phyloP scores from a whole-genome alignment of 2,888 invertebrate genomes.

The Microplitis deprimator region DNA sequence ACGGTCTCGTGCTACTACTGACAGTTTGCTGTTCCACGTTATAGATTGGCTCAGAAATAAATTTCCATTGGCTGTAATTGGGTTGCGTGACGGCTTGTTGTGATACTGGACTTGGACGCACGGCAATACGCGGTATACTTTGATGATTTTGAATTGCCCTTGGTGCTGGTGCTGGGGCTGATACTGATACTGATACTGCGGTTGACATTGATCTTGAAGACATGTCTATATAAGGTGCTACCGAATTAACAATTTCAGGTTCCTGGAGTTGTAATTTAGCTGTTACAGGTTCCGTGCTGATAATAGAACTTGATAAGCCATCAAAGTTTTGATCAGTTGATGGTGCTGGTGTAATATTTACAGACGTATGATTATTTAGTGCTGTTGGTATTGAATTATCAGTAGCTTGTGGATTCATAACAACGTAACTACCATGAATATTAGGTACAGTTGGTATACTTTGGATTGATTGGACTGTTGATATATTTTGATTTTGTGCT shows the following conservation, averaged over 20 bases:
- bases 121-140: conserved; percentile 65
- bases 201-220: conserved; percentile 46
- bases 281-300: conserved; percentile 3
- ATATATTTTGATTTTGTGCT: conserved; percentile 47
- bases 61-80: conserved; percentile 59
- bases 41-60: conserved; percentile 57
- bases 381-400: conserved; percentile 50
- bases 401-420: conserved; percentile 60
- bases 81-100: conserved; percentile 53
- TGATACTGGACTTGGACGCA: conserved; percentile 63
- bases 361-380: conserved; percentile 36
- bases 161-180: conserved; percentile 50
- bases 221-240: conserved; percentile 45
- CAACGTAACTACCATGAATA: conserved; percentile 62
- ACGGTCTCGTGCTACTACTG: conserved; percentile 61
- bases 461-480: conserved; percentile 58
- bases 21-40: conserved; percentile 58
- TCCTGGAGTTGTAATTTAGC: conserved; percentile 8
- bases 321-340: conserved; percentile 6
- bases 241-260: not conserved
- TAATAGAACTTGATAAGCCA: not conserved
- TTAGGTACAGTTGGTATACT: conserved; percentile 56
- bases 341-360: conserved; percentile 29
- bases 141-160: conserved; percentile 44
- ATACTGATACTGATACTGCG: conserved; percentile 25